Conservation (phyloP, 2,113 vertebrate genomes). For the Micronycteris hirsuta region DNA sequence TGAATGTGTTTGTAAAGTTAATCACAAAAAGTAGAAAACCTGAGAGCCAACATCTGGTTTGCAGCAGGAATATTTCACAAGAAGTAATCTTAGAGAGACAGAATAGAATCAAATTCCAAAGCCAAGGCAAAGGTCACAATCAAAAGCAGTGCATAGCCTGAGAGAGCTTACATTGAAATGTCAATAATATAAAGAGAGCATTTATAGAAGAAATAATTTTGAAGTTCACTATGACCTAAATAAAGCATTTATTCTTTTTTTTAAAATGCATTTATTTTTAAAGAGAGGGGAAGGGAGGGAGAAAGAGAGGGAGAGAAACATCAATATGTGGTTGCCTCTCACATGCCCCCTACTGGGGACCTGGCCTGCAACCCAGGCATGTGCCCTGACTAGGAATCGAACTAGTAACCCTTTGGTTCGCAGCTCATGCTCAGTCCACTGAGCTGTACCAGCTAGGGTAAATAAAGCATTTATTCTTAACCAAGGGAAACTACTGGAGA, state of each 20-base stretch:
- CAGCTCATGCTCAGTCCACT: too few species aligned
- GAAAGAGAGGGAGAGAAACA: too few species aligned
- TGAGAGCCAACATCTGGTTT: neutral
- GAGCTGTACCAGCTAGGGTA: too few species aligned
- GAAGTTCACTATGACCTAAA: neutral
- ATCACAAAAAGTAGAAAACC: neutral
- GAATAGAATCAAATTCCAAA: neutral
- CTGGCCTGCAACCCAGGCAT: too few species aligned
- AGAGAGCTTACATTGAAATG: neutral
- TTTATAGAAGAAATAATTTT: neutral
- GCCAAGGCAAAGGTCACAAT: neutral
- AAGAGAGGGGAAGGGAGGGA: too few species aligned
- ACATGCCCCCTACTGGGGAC: too few species aligned
- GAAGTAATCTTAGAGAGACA: neutral
- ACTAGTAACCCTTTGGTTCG: too few species aligned
- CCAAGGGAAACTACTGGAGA: neutral
- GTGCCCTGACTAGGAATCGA: too few species aligned
- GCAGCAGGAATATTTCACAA: neutral
- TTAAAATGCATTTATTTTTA: too few species aligned
- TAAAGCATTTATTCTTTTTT: too few species aligned
- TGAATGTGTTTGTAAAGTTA: neutral
- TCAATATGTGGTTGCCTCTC: too few species aligned
- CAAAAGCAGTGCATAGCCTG: neutral
- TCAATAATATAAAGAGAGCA: neutral
- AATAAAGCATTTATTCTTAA: neutral